Conservation (phyloP, 2,888 invertebrate genomes). For the Aphodius sticticus region DNA sequence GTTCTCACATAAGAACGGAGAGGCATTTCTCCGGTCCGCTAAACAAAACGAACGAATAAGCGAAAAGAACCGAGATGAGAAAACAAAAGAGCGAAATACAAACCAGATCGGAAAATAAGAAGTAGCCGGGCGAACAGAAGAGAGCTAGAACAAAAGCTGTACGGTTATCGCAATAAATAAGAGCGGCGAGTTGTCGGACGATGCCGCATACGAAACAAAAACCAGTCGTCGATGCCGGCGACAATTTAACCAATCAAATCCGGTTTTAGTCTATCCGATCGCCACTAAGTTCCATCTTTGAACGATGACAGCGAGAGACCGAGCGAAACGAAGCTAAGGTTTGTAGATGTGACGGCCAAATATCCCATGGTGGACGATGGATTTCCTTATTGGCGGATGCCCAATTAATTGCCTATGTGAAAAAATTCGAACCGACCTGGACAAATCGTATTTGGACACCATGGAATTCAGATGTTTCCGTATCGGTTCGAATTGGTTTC, state of each 20-base stretch:
- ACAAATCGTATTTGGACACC: slow-evolving; percentile 47
- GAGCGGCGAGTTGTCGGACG: slow-evolving; percentile 16
- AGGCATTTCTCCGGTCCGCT: slow-evolving; percentile 34
- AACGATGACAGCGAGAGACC: slow-evolving; percentile 35
- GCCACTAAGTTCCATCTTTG: slow-evolving; percentile 49
- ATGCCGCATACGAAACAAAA: slow-evolving; percentile 46
- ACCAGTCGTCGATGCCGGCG: slow-evolving; percentile 53
- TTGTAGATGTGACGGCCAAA: slow-evolving; percentile 39
- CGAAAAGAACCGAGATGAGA: slow-evolving; percentile 1
- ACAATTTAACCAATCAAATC: slow-evolving; percentile 58
- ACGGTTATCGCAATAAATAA: slow-evolving; percentile 39
- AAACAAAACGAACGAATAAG: slow-evolving; percentile 28
- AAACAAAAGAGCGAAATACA: slow-evolving; percentile 10
- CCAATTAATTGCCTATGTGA: slow-evolving; percentile 46
- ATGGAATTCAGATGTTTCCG: slow-evolving; percentile 36
- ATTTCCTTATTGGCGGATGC: slow-evolving; percentile 50
- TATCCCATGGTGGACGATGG: slow-evolving; percentile 33
- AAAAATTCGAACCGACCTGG: slow-evolving; percentile 40
- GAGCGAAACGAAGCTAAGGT: slow-evolving; percentile 36
- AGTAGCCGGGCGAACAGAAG: background rate
- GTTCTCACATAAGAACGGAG: slow-evolving; percentile 36
- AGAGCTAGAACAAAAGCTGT: slow-evolving; percentile 17
- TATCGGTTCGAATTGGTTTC: background rate
- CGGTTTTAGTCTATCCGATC: slow-evolving; percentile 49
- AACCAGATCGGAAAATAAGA: background rate